Conservation (phyloP, 2,113 vertebrate genomes). For the Bubo blakistoni region DNA sequence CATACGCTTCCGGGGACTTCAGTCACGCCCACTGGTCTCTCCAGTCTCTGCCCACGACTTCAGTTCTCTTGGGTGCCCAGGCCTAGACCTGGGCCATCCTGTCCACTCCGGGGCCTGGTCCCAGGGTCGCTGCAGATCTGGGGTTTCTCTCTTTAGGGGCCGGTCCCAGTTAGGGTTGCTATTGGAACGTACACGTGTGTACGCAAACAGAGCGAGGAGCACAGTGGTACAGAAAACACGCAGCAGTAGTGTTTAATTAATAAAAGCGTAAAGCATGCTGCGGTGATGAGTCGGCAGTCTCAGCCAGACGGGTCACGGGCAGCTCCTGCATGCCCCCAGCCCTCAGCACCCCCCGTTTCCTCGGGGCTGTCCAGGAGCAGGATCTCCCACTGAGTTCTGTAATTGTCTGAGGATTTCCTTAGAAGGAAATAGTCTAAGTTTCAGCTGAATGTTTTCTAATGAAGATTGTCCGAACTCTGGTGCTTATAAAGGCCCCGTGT, state of each 20-base stretch:
- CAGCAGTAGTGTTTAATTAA: background rate
- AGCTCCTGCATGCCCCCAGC: background rate
- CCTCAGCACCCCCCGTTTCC: background rate
- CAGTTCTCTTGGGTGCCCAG: background rate
- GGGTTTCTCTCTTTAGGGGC: background rate
- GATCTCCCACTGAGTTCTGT: background rate
- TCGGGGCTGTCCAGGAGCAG: background rate
- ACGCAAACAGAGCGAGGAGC: background rate
- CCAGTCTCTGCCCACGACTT: background rate
- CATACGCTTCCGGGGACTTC: background rate
- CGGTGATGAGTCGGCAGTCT: background rate
- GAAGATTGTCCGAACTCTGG: background rate
- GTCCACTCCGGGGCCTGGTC: background rate
- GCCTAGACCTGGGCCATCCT: background rate
- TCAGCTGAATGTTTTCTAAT: background rate
- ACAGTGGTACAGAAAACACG: background rate
- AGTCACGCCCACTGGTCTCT: background rate
- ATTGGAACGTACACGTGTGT: rapidly evolving
- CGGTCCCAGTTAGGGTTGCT: background rate
- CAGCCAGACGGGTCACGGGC: background rate
- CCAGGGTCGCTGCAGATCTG: background rate
- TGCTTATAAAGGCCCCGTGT: background rate
- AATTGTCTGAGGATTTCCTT: background rate
- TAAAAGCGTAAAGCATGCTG: background rate
- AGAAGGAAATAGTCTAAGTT: background rate